Percentiles rank a stretch among this genome's conserved stretches.
Conservation (phyloP, 2,888 invertebrate species). For the Miltochrista miniata region DNA sequence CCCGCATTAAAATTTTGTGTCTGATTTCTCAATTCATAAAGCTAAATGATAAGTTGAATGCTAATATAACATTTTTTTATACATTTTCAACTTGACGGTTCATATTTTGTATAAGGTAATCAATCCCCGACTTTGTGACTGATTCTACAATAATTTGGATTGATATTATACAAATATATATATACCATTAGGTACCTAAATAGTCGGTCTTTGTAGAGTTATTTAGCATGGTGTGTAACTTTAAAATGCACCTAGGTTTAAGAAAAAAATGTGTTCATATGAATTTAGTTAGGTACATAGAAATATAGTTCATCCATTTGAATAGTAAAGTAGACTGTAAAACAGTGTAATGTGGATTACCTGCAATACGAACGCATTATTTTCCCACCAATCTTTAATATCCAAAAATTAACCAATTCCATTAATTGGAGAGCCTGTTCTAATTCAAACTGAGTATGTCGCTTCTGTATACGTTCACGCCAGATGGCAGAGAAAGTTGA, state of each 20-base stretch:
- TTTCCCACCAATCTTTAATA: conserved; percentile 36
- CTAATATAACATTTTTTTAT: too few relatives aligned
- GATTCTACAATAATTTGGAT: conserved; percentile 31
- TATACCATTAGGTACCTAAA: conserved; percentile 43
- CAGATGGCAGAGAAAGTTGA: too few relatives aligned
- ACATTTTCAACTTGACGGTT: neutral
- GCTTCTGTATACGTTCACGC: too few relatives aligned
- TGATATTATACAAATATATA: conserved; percentile 40
- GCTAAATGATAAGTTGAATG: too few relatives aligned
- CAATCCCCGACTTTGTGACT: conserved; percentile 30
- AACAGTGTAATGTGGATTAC: conserved; percentile 67
- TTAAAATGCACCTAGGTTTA: conserved; percentile 70
- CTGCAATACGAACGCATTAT: conserved; percentile 32
- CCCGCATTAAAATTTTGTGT: too few relatives aligned
- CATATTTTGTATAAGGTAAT: conserved; percentile 11
- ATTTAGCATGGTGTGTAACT: conserved; percentile 65
- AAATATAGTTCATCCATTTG: conserved; percentile 63
- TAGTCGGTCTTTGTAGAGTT: conserved; percentile 50
- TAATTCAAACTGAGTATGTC: too few relatives aligned
- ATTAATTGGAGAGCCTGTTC: conserved; percentile 6
- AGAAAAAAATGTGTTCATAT: conserved; percentile 83
- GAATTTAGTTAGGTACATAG: conserved; percentile 77
- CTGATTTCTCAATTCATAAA: too few relatives aligned
- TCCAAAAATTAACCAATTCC: conserved; percentile 18
- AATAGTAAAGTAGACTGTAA: conserved; percentile 73